Conservation (phyloP, 2,888 invertebrate species). For the Hetaerina titia region DNA sequence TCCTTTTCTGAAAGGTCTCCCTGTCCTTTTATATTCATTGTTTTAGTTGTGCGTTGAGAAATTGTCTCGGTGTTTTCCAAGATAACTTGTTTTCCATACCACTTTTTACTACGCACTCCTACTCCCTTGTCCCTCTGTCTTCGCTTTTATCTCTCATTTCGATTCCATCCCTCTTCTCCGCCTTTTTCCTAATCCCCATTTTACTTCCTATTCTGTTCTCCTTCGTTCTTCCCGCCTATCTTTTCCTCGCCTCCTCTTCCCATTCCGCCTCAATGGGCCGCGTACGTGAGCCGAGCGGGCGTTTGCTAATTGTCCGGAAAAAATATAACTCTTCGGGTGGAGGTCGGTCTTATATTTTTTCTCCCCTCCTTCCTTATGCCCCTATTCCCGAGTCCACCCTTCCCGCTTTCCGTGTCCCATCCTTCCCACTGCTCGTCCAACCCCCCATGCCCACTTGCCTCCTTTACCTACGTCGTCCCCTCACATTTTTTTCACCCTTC, state of each 20-base stretch:
- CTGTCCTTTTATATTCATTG: background rate
- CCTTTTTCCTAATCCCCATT: background rate
- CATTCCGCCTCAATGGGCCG: constrained; percentile 47
- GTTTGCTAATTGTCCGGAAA: constrained; percentile 66
- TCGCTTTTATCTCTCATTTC: background rate
- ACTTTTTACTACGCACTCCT: background rate
- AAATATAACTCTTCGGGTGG: constrained; percentile 48
- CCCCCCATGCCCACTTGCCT: background rate
- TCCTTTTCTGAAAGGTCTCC: background rate
- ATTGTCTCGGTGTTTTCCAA: background rate
- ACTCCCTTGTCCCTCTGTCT: background rate
- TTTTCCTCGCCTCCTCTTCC: background rate
- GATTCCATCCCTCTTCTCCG: background rate
- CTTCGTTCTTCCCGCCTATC: background rate
- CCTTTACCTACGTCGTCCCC: background rate
- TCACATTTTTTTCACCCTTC: background rate
- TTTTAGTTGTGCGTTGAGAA: background rate
- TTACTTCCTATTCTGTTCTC: background rate
- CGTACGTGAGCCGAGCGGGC: constrained; percentile 41
- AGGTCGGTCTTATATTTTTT: constrained; percentile 57
- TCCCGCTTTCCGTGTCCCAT: background rate
- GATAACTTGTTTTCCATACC: background rate
- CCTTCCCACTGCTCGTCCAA: background rate
- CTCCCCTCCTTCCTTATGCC: background rate
- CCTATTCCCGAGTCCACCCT: background rate